phyloP scores from a whole-genome alignment of 1,140 invertebrate species.

The Steinernema feltiae region DNA sequence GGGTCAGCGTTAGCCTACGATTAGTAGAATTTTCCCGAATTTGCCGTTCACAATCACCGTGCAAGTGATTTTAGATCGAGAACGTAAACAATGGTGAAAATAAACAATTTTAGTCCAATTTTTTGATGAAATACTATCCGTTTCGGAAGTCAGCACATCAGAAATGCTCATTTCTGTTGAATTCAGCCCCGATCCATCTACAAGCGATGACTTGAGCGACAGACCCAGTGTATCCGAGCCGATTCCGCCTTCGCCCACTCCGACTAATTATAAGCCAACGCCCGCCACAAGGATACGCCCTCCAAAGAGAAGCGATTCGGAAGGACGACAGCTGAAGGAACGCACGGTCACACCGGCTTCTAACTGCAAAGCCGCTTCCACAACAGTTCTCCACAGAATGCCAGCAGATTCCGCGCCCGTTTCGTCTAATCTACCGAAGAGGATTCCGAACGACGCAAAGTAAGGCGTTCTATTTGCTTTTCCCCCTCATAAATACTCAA shows the following conservation, averaged over 20 bases:
- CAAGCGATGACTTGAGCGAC: conserved; percentile 11
- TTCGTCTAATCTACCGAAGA: conserved; percentile 16
- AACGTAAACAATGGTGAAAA: too few species aligned
- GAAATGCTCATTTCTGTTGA: too few species aligned
- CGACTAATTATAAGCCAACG: not conserved
- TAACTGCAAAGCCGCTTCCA: conserved; percentile 29
- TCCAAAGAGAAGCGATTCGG: conserved; percentile 10
- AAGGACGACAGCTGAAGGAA: conserved; percentile 24
- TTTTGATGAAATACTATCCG: not conserved
- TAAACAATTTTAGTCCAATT: not conserved
- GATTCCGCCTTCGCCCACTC: conserved; percentile 13
- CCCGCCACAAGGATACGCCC: conserved; percentile 25
- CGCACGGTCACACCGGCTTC: conserved; percentile 13
- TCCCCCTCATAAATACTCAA: not conserved
- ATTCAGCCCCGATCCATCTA: not conserved
- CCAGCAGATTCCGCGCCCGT: conserved; percentile 32
- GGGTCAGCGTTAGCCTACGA: not conserved
- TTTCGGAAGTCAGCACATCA: too few species aligned
- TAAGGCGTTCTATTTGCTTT: conserved; percentile 27
- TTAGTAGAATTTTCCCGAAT: too few species aligned
- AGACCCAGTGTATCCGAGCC: not conserved
- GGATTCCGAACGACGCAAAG: conserved; percentile 40
- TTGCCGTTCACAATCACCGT: too few species aligned
- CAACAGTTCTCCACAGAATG: conserved; percentile 25
- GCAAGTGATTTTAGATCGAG: too few species aligned